Evolutionary conservation across 2,888 invertebrate species (phyloP), one percentile per base, ranked within the genome.

Genomic region (Saturnia japonica): DNA sequence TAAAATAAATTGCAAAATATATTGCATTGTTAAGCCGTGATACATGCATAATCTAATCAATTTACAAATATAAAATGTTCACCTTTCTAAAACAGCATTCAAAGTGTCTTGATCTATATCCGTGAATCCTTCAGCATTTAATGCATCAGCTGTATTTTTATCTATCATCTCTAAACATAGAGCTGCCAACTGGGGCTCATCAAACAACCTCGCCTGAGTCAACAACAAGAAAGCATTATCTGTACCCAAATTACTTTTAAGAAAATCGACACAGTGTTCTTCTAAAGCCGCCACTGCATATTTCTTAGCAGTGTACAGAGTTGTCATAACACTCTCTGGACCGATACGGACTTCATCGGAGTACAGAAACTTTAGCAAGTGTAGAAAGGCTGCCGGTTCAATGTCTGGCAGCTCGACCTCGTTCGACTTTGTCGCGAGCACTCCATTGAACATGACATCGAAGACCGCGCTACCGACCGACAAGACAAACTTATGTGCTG

Each of bases 321-420:
- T 97, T 1, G 97, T 96, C 97, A 97, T 97, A 1, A 98, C 97
- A 82, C 96, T 97, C 83, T 97, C 97, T 0, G 97, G 97, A 12
- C 96, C 97, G 78, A 98, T 97, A 72, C 96, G 95, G 16, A 97
- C 97, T 84, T 97, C 97, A 90, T 98, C 97, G 0, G 97, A 96
- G 84, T 97, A 97, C 70, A 96, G 90, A 87, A 96, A 96, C 85
- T 94, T 95, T 60, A 97, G 91, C 70, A 97, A 94, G 74, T 97
- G 96, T 64, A 97, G 87, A 85, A 98, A 97, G 0, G 97, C 97
- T 11, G 96, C 95, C 0, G 97, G 97, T 82, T 98, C 97, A 0
- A 97, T 97, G 86, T 98, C 97, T 0, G 97, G 97, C 68, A 97
- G 91, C 83, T 97, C 97, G 69, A 97, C 96, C 79, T 97, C 96